Evolutionary conservation across 2,113 vertebrate species (phyloP).

Genomic region (Leiothrix lutea): DNA sequence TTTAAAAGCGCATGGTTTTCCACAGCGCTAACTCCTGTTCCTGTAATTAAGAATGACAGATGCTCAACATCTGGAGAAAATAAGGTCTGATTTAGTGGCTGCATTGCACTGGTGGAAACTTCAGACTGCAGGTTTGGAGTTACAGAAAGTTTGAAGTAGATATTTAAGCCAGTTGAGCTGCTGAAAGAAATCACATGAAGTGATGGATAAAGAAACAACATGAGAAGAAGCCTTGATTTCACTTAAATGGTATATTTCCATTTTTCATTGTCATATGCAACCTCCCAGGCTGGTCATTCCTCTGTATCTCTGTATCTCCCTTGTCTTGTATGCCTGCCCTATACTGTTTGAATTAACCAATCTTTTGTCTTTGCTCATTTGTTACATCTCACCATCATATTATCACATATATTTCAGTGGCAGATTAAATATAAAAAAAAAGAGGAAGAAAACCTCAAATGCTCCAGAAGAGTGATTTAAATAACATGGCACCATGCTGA

Average conservation of each 20-base stretch:
- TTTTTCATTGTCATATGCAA: background rate
- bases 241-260: background rate
- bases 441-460: background rate
- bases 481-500: background rate
- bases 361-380: background rate
- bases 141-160: background rate
- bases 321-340: background rate
- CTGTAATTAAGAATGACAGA: slow-evolving; percentile 43
- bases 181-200: background rate
- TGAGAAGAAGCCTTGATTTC: background rate
- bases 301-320: background rate
- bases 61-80: slow-evolving; percentile 47
- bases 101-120: background rate
- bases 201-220: background rate
- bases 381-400: background rate
- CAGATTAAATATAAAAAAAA: background rate
- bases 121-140: background rate
- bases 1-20: slow-evolving; percentile 1
- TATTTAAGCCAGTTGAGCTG: background rate
- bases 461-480: background rate
- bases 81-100: background rate
- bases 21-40: background rate
- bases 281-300: background rate
- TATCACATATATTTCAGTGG: background rate
- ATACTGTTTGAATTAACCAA: background rate